A percentile compares a stretch with the other conserved stretches of the same genome.
Conservation (phyloP, 2,113 vertebrate species). For the Lepus americanus region DNA sequence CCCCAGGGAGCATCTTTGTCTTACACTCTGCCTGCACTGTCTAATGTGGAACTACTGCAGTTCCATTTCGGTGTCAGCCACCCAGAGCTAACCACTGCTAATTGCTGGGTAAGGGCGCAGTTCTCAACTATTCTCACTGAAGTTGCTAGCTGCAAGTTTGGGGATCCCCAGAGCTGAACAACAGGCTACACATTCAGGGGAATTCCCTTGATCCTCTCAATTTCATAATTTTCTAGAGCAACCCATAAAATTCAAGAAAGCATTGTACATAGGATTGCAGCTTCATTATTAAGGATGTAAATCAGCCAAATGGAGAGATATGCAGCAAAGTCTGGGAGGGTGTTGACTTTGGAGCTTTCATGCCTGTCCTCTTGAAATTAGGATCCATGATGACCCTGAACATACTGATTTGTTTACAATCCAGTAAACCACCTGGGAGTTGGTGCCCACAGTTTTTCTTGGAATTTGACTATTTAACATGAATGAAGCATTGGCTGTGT, state of each 20-base stretch:
- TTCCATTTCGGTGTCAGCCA: not conserved
- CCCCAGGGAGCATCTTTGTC: not conserved
- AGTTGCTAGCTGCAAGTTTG: not conserved
- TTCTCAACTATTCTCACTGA: too few species aligned
- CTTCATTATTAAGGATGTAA: too few species aligned
- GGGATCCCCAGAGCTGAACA: not conserved
- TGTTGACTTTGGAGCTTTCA: not conserved
- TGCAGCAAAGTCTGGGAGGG: not conserved
- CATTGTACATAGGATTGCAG: not conserved
- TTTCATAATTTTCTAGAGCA: not conserved
- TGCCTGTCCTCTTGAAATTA: not conserved
- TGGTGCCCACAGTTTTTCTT: not conserved
- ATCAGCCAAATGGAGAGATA: not conserved
- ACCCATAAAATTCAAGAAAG: not conserved
- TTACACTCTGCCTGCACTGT: not conserved
- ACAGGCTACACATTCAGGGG: not conserved
- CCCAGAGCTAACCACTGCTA: not conserved
- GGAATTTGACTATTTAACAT: not conserved
- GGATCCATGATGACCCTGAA: not conserved
- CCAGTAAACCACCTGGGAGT: not conserved
- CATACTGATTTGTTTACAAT: not conserved
- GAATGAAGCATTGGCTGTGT: not conserved
- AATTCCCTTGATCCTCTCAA: not conserved
- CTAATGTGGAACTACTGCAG: not conserved
- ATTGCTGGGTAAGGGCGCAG: not conserved